phyloP scores from a whole-genome alignment of 37 sponge, comb jelly and placozoan species.

The Beroe ovata region DNA sequence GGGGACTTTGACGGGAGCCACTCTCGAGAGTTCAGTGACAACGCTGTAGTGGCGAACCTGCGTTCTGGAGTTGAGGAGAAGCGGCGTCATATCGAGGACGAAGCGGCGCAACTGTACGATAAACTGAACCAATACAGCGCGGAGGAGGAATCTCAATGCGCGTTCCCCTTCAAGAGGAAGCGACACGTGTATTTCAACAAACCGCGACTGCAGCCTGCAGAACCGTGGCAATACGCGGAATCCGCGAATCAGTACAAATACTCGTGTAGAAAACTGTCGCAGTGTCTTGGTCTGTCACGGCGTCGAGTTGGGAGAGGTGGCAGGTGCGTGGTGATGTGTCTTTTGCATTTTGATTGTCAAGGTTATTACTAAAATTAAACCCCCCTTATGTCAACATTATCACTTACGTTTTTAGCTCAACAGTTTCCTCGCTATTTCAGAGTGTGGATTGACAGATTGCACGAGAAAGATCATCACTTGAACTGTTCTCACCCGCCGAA shows the following conservation, averaged over 20 bases:
- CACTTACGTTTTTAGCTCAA: neutral
- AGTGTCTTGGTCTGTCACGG: conserved; percentile 21
- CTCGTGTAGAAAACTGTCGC: conserved; percentile 23
- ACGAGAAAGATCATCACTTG: conserved; percentile 29
- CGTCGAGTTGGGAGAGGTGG: conserved; percentile 60
- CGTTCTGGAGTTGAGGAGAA: conserved; percentile 62
- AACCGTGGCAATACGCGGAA: conserved; percentile 54
- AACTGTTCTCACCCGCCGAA: conserved; percentile 43
- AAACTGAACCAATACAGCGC: conserved; percentile 61
- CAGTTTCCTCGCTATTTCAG: neutral
- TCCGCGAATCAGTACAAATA: neutral
- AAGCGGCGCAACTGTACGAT: conserved; percentile 54
- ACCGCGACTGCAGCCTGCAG: conserved; percentile 42
- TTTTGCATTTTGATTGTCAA: too few relatives aligned
- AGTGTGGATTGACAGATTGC: conserved; percentile 42
- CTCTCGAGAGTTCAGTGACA: conserved; percentile 65
- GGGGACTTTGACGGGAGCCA: conserved; percentile 53
- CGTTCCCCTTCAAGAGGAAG: conserved; percentile 64
- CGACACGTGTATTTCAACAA: conserved; percentile 64
- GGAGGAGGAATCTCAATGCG: conserved; percentile 45
- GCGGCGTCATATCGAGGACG: conserved; percentile 65
- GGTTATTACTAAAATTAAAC: too few relatives aligned
- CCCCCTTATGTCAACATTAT: neutral
- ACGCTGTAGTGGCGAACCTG: conserved; percentile 40
- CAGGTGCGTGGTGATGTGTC: conserved; percentile 27